phyloP scores from a whole-genome alignment of 2,797 vertebrate species.

The Scarus forsteni region DNA sequence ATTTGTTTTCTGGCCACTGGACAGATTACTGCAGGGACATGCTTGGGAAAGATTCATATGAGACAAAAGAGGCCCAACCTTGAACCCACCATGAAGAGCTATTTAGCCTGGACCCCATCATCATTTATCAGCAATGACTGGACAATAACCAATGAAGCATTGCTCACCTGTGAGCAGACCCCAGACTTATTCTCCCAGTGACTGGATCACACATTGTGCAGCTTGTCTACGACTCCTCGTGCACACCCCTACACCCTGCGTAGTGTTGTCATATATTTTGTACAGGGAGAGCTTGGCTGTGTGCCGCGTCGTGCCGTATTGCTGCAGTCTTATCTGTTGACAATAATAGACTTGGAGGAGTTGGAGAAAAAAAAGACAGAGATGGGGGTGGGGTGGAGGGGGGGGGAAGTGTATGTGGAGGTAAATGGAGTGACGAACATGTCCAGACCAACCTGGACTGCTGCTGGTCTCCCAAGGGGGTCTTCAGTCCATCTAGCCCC shows the following conservation, averaged over 20 bases:
- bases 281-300: constrained; percentile 50
- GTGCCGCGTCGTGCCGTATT: constrained; percentile 46
- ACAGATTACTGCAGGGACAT: background rate
- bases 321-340: constrained; percentile 69
- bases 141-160: constrained; percentile 50
- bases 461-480: constrained; percentile 48
- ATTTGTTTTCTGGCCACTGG: constrained; percentile 3
- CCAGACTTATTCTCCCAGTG: constrained; percentile 13
- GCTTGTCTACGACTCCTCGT: constrained; percentile 2
- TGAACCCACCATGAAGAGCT: constrained; percentile 52
- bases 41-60: constrained; percentile 20
- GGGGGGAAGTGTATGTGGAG: constrained; percentile 13
- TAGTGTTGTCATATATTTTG: constrained; percentile 45
- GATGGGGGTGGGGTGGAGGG: no score
- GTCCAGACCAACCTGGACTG: constrained; percentile 30
- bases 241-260: constrained; percentile 26
- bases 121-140: constrained; percentile 50
- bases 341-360: constrained; percentile 61
- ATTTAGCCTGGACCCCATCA: constrained; percentile 46
- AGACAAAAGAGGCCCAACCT: constrained; percentile 49
- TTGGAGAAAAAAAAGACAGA: constrained; percentile 19
- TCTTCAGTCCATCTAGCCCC: constrained; percentile 36
- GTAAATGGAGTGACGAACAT: constrained; percentile 21
- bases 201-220: constrained; percentile 32
- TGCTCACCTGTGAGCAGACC: constrained; percentile 47